These are phyloP conservation scores for Eidolon dupreanum DNA, from an alignment of 2,797 vertebrate species.

Conservation along the genomic window DNA sequence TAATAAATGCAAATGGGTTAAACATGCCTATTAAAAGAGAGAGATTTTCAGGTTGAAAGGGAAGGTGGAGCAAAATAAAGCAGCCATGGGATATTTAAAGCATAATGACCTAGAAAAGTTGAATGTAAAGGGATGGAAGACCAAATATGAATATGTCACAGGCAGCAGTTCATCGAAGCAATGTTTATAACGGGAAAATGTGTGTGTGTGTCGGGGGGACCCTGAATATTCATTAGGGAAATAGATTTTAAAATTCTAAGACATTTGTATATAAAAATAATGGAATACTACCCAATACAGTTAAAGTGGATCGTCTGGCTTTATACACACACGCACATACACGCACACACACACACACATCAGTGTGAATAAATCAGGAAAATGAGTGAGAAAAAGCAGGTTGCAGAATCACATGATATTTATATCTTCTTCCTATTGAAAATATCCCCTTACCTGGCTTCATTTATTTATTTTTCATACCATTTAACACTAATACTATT, in stretches of 20 bases:
- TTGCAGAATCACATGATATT: neutral
- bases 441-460: neutral
- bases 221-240: neutral
- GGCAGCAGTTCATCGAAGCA: neutral
- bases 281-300: neutral
- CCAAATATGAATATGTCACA: neutral
- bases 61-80: neutral
- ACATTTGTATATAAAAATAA: slow-evolving; percentile 3
- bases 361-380: neutral
- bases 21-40: neutral
- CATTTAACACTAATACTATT: neutral
- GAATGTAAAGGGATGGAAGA: neutral
- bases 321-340: neutral
- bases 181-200: neutral
- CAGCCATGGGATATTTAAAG: neutral
- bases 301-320: neutral
- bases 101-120: neutral
- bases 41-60: neutral
- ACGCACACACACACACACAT: neutral
- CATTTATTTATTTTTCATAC: slow-evolving; percentile 19
- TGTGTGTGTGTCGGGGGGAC: neutral
- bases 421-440: slow-evolving; percentile 11
- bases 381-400: slow-evolving; percentile 22
- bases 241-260: slow-evolving; percentile 16
- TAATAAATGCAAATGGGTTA: neutral